Base-by-base conservation (phyloP, 1,140 invertebrate species). In the Lerema accius region DNA sequence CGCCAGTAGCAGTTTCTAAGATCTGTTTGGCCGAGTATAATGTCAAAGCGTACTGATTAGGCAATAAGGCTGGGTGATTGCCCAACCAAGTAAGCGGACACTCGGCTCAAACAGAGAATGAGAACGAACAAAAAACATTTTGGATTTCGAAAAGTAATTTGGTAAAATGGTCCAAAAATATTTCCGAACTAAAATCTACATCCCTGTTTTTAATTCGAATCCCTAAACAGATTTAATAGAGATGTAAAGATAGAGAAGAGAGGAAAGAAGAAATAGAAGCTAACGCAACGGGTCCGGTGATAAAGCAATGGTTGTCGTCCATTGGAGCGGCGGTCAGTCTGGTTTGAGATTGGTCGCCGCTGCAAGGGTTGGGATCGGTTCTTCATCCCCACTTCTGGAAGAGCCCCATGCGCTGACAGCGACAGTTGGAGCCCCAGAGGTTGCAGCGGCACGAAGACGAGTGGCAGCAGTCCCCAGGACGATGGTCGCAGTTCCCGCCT, bases 401-500 rank as follows among this genome's bases (percentile, higher is more conserved):
- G 71, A 98, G 93, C 37, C 96, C 96, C 93, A 96, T 94, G 66
- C 96, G 94, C 86, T 97, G 96, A 88, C 96, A 98, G 70, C 95
- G 93, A 87, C 96, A 98, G 91, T 97, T 98, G 72, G 95, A 94
- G 15, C 96, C 96, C 96, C 96, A 98, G 3, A 97, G 92, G 88
- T 97, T 97, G 93, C 97, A 97, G 35, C 96, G 93, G 91, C 96
- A 98, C 15, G 96, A 95, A 63, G 95, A 95, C 73, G 94, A 96
- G 89, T 95, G 94, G 92, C 96, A 97, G 92, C 96, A 97, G 85
- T 96, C 96, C 46, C 95, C 95, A 0, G 95, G 95, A 43, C 96
- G 92, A 83, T 96, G 95, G 89, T 97, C 96, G 87, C 96, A 98
- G 84, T 95, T 95, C 39, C 95, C 95, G 0, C 94, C 95, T 42